Evolutionary conservation across 2,113 vertebrate genomes (phyloP), one percentile per base, ranked within the genome.

Genomic region (Arvicanthis niloticus): DNA sequence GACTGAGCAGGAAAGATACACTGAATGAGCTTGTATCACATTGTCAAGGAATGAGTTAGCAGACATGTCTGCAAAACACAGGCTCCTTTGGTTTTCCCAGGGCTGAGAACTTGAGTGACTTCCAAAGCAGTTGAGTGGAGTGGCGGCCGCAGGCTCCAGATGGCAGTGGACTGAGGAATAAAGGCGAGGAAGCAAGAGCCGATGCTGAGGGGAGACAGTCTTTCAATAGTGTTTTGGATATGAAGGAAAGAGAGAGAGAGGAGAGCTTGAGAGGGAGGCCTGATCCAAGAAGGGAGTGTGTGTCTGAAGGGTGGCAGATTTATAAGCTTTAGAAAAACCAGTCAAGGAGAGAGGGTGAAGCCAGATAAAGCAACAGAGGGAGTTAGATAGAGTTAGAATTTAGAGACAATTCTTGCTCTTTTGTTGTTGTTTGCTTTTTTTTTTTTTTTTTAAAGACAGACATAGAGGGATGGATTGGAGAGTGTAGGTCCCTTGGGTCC

Each of bases 281-380:
- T 51, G 31, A 40, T 76, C 24, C 40, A 51, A 48, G 34, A 26
- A 31, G 34, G 58, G 26, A 22, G n/a, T 62, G 56, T 48, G 29
- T 48, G 68, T 84, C 76, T n/a, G 19, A 70, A 92, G 6, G 0
- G 24, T 87, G 40, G 9, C n/a, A 78, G 45, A 34, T 67, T 91
- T 81, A 37, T 95, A 88, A 48, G 81, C 40, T 78, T 84, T 37
- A 91, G 37, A 62, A 93, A 76, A 87, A n/a, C 15, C 17, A n/a
- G 12, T 16, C 2, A 37, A 75, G 16, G 67, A 17, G 26, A 82
- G 37, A 75, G 11, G n/a, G 37, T 75, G 58, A 92, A 91, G 10
- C 6, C n/a, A 85, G 8, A 75, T n/a, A 91, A 34, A 58, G 7
- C 40, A 85, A 78, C 24, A 58, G 7, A 60, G 67, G 31, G 53